Evolutionary conservation across 1,140 invertebrate species (phyloP), one percentile per base, ranked within the genome.

Genomic region (Nasonia vitripennis): DNA sequence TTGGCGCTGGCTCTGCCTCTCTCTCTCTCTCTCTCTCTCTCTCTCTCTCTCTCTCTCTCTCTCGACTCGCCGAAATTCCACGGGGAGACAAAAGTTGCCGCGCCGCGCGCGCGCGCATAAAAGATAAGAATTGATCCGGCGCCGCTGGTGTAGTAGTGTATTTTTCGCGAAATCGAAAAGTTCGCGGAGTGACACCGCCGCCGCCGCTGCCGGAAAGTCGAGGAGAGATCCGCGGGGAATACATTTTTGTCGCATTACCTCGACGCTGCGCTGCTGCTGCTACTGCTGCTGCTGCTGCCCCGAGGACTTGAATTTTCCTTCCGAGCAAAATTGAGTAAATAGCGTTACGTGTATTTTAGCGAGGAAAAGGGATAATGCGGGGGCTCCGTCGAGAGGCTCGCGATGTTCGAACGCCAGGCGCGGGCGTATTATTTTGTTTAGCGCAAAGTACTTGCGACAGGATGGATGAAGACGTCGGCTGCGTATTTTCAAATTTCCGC

Each of bases 111-210:
- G 75, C n/a, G 23, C 77, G 77, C 77, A 78, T 78, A 78, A 78
- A 70, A 70, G 78, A 80, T 80, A 80, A 80, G 78, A 34, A 68
- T 80, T 80, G 78, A 80, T 80, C 78, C 78, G 78, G 27, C 14
- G 78, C 48, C 34, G 23, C 51, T 1, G 4, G 78, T 27, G 51
- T 7, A 12, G 51, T 6, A 27, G 27, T 27, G 27, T 27, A 67
- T 51, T 78, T 78, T 78, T n/a, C 75, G 20, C 75, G 45, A 51
- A n/a, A 23, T 34, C 78, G 55, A 79, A 62, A 79, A 78, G 75
- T 78, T 78, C 73, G 34, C 73, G 34, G 73, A 75, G 73, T 75
- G 75, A 78, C 75, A 48, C 75, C 75, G 9, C 17, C 75, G 75
- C n/a, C 51, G 45, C 17, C 2, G 14, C 55, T 12, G 55, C 75